Evolutionary conservation across 2,888 invertebrate genomes (phyloP), one percentile per base, ranked within the genome.

Genomic region (Drosophila crucigera): DNA sequence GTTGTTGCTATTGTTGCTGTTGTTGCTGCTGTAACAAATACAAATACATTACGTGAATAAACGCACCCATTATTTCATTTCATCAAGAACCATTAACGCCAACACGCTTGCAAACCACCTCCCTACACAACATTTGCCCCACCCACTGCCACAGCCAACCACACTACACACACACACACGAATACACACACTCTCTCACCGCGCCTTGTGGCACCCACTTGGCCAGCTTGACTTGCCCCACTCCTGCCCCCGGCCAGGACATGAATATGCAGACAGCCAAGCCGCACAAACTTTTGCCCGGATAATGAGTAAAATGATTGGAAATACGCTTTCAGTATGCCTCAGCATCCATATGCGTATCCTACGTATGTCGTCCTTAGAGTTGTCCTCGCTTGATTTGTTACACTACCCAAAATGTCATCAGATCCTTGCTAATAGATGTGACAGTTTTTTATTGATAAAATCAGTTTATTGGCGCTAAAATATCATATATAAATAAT

Each of bases 41-140:
- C 84, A 86, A 89, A 89, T 88, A 89, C 90, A 91, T 89, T 91
- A 88, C 87, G 91, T 91, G 90, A 91, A 88, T 91, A 88, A 91
- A 91, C 91, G 91, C 90, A 90, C 91, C 91, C 91, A 91, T 91
- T 90, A 91, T 89, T 89, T 91, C 89, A 90, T 90, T 91, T 91
- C 91, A 91, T 91, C 89, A 91, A 91, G 91, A 89, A 89, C 89
- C 91, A 90, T 89, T 91, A 91, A 89, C 89, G 91, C 89, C 87
- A 90, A 91, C 91, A 90, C 89, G 91, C 90, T 78, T 76, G 80
- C 86, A 83, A 63, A 58, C 68, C 33, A 37, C 58, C 77, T 54
- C 59, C 50, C 19, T 11, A 53, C 25, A 58, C 25, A 58, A 52
- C 49, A 55, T 14, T 50, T 22, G 33, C 66, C 54, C 61, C 47